Evolutionary conservation across 30 jellyfish, hydroid and myxozoan genomes (phyloP).

Genomic region (Hydra vulgaris): DNA sequence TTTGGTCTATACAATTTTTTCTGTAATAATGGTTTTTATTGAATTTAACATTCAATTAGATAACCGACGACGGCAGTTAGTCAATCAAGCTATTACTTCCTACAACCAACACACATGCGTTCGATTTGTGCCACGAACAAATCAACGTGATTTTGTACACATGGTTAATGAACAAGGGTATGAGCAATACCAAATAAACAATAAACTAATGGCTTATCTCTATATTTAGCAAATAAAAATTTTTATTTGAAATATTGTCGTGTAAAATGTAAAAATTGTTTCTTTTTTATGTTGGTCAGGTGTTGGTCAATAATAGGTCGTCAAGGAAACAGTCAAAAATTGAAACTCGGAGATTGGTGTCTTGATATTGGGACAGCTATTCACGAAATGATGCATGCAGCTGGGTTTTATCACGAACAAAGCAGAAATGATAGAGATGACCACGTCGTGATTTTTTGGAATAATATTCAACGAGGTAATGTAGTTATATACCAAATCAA

Average conservation of each 20-base stretch:
- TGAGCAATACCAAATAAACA: neutral
- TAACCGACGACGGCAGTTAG: conserved; percentile 14
- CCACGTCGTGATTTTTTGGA: conserved; percentile 8
- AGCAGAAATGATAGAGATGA: conserved; percentile 18
- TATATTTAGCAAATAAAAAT: neutral
- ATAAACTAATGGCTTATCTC: too few relatives aligned
- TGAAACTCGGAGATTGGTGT: conserved; percentile 10
- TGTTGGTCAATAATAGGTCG: conserved; percentile 31
- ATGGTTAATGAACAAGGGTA: conserved; percentile 24
- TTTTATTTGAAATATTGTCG: neutral
- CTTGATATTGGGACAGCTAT: conserved; percentile 2
- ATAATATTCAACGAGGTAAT: conserved; percentile 10
- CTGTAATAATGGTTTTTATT: too few relatives aligned
- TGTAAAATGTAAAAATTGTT: neutral
- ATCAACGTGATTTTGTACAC: conserved; percentile 21
- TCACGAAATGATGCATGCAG: conserved; percentile 30
- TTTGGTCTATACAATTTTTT: too few relatives aligned
- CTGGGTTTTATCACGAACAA: conserved; percentile 25
- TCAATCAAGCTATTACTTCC: conserved; percentile 28
- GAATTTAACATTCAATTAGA: too few relatives aligned
- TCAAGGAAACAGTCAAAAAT: conserved; percentile 2
- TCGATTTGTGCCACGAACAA: conserved; percentile 29
- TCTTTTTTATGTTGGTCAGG: neutral
- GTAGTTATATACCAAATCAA: neutral
- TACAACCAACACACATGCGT: conserved; percentile 28